Percentiles rank a stretch among this genome's conserved stretches.
Conservation (phyloP, 2,113 vertebrate genomes). For the Machaerirhynchus nigripectus region DNA sequence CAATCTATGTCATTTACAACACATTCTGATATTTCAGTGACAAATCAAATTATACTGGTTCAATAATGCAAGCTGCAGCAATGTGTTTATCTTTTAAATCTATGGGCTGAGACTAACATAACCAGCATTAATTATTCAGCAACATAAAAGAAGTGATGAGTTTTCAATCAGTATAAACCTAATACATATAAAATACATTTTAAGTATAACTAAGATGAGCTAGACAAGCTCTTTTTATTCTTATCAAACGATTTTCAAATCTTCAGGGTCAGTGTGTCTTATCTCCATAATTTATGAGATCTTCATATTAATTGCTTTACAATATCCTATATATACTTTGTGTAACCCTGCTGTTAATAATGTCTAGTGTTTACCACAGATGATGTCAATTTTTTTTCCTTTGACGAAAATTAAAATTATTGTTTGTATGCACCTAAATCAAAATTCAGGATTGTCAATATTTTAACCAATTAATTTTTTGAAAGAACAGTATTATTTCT, state of each 20-base stretch:
- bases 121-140: slow-evolving; percentile 19
- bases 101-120: background rate
- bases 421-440: background rate
- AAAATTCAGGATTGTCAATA: background rate
- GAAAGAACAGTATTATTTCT: background rate
- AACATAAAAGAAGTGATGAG: slow-evolving; percentile 6
- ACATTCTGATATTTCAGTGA: background rate
- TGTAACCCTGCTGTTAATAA: background rate
- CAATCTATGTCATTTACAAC: background rate
- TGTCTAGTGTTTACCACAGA: background rate
- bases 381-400: background rate
- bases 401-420: background rate
- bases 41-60: background rate
- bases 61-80: background rate
- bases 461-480: background rate
- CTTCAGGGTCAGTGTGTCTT: background rate
- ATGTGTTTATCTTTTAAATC: background rate
- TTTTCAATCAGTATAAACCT: background rate
- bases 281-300: background rate
- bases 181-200: background rate
- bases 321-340: background rate
- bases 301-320: background rate
- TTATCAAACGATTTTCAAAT: background rate
- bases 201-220: background rate
- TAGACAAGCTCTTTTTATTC: background rate